Base-by-base conservation (phyloP, 1,140 invertebrate genomes). In the Atta colombica region DNA sequence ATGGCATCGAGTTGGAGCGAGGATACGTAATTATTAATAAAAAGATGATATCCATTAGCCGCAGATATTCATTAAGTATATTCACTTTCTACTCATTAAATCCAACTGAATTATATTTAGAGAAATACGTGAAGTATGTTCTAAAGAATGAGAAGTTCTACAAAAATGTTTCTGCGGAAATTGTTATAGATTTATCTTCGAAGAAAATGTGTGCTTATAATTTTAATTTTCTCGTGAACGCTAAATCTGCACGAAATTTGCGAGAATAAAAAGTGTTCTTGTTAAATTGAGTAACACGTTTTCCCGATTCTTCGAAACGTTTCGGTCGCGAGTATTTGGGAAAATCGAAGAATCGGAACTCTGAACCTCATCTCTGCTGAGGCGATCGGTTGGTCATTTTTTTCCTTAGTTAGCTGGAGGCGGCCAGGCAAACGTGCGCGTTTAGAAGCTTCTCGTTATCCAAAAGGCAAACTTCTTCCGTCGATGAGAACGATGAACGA, bases 401-500 rank as follows among this genome's bases (percentile, higher is more conserved):
- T 85, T 90, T 85, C 84, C 86, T 53, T 77, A 86, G 89, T 88
- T 90, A 71, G 89, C 53, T 87, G 69, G 78, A 81, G 60, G 87
- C 87, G 85, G 82, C 60, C n/a, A 45, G 21, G 18, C 4, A 6
- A 7, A 53, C 69, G 74, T 78, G 39, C 87, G 65, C 58, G 72
- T 58, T 90, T 74, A 66, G 87, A 85, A 84, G 87, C 82, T 81
- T 85, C 89, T 91, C 90, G 87, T 91, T 91, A 91, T 89, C 87
- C 90, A 45, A 84, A 89, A 85, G 78, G 90, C 75, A 89, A 91
- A 90, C 90, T 91, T 91, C 89, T 89, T 87, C 63, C 86, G 60
- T 63, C 78, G 88, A 86, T 71, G 82, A 87, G 84, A 77, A 85
- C 87, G 90, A 91, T 90, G 90, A 89, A 88, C 87, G 87, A 74